phyloP scores from a whole-genome alignment of 92 coral and sea anemone genomes.

The Pocillopora grandis region DNA sequence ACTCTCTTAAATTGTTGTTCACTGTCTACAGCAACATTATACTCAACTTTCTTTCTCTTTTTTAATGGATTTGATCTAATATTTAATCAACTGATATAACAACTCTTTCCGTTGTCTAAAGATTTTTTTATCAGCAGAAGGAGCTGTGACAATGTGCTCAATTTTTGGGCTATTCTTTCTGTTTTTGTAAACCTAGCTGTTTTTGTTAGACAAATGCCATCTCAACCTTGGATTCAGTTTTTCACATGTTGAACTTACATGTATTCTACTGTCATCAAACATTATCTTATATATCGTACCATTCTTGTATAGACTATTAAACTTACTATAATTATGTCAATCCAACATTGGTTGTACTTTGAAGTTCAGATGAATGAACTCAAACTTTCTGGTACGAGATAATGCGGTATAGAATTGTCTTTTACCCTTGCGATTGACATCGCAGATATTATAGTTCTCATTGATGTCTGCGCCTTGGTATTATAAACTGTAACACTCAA shows the following conservation, averaged over 20 bases:
- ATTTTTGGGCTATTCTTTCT: slow-evolving; percentile 25
- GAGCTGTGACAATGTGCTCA: slow-evolving; percentile 25
- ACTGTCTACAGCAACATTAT: slow-evolving; percentile 28
- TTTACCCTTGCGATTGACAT: slow-evolving; percentile 32
- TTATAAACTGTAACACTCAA: slow-evolving; percentile 10
- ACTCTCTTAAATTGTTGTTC: slow-evolving; percentile 6
- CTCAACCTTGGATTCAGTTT: slow-evolving; percentile 14
- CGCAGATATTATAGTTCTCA: slow-evolving; percentile 8
- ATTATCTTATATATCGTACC: slow-evolving; percentile 7
- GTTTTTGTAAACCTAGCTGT: too few relatives aligned
- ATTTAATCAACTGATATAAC: slow-evolving; percentile 32
- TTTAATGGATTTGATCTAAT: slow-evolving; percentile 25
- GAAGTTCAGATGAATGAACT: slow-evolving; percentile 21
- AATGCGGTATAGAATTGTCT: slow-evolving; percentile 40
- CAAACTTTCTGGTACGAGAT: slow-evolving; percentile 27
- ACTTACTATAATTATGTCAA: not conserved
- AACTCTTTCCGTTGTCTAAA: slow-evolving; percentile 34
- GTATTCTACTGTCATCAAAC: not conserved
- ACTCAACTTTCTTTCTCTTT: slow-evolving; percentile 10
- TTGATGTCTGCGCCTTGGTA: not conserved
- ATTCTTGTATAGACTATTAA: slow-evolving; percentile 4
- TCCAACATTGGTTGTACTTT: slow-evolving; percentile 4
- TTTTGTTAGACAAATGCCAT: slow-evolving; percentile 15
- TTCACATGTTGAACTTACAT: slow-evolving; percentile 50
- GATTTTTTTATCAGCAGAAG: slow-evolving; percentile 35